These are phyloP conservation scores for Orbicella faveolata DNA, from an alignment of 64 coral and sea anemone species.

Conservation along the genomic window DNA sequence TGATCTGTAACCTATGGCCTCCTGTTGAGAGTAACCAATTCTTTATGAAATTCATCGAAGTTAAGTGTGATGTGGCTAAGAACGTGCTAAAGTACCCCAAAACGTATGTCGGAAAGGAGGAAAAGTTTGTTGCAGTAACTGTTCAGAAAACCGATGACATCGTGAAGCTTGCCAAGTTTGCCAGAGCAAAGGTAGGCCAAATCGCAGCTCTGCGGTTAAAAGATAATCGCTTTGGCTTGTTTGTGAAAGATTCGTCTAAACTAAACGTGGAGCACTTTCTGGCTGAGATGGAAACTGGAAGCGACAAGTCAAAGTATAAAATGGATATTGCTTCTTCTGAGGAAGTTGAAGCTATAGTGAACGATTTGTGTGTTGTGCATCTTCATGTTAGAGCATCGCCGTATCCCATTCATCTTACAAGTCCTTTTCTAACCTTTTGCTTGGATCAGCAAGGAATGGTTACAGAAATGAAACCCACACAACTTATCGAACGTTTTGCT, in stretches of 20 bases:
- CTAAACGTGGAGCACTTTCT: slow-evolving; percentile 45
- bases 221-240: slow-evolving; percentile 46
- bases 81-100: slow-evolving; percentile 48
- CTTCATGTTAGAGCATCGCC: slow-evolving; percentile 58
- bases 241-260: slow-evolving; percentile 1
- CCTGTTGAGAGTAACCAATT: slow-evolving; percentile 55
- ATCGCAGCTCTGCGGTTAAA: slow-evolving; percentile 6
- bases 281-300: slow-evolving; percentile 34
- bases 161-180: not conserved
- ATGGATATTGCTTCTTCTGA: not conserved
- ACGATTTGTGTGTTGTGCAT: slow-evolving; percentile 56
- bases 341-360: slow-evolving; percentile 2
- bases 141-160: not conserved
- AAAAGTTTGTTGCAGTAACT: slow-evolving; percentile 10
- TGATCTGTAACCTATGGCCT: slow-evolving; percentile 65
- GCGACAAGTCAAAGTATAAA: not conserved
- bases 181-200: slow-evolving; percentile 8
- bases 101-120: not conserved
- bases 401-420: slow-evolving; percentile 73
- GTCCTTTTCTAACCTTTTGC: slow-evolving; percentile 34
- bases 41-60: slow-evolving; percentile 48
- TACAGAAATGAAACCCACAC: slow-evolving; percentile 37
- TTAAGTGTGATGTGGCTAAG: slow-evolving; percentile 44
- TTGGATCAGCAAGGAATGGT: slow-evolving; percentile 13
- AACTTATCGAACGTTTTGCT: slow-evolving; percentile 46